A percentile compares a stretch with the other conserved stretches of the same genome.
Conservation (phyloP, 2,888 invertebrate genomes). For the Seira musarum region DNA sequence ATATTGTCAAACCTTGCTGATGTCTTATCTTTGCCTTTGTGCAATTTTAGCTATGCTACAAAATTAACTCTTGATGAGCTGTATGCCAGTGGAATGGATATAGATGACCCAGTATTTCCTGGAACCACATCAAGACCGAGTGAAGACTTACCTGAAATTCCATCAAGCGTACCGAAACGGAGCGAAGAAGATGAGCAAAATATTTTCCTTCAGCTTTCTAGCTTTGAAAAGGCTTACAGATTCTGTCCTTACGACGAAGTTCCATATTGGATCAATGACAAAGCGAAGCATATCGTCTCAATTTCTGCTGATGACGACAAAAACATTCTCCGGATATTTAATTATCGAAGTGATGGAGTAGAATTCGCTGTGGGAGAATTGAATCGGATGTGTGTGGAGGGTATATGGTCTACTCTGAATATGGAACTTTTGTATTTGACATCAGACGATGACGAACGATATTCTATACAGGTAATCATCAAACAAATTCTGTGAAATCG, state of each 20-base stretch:
- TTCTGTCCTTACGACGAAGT: constrained; percentile 65
- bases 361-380: constrained; percentile 65
- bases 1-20: neutral
- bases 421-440: constrained; percentile 74
- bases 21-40: neutral
- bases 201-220: constrained; percentile 62
- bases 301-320: constrained; percentile 42
- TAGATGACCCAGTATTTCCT: constrained; percentile 21
- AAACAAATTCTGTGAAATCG: too few relatives aligned
- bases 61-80: constrained; percentile 73
- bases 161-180: constrained; percentile 14
- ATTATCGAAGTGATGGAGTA: constrained; percentile 62
- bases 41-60: constrained; percentile 71
- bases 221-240: constrained; percentile 62
- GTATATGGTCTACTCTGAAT: constrained; percentile 74
- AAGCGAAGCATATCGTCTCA: constrained; percentile 51
- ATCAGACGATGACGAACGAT: constrained; percentile 75
- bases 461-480: constrained; percentile 72
- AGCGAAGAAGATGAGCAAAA: constrained; percentile 60
- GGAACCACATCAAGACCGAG: constrained; percentile 3
- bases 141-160: constrained; percentile 18
- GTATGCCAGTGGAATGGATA: constrained; percentile 70
- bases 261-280: constrained; percentile 56
- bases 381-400: constrained; percentile 68
- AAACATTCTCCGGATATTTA: constrained; percentile 60